Evolutionary conservation across 2,888 invertebrate species (phyloP), one percentile per base, ranked within the genome.

Genomic region (Tuberolachnus salignus): DNA sequence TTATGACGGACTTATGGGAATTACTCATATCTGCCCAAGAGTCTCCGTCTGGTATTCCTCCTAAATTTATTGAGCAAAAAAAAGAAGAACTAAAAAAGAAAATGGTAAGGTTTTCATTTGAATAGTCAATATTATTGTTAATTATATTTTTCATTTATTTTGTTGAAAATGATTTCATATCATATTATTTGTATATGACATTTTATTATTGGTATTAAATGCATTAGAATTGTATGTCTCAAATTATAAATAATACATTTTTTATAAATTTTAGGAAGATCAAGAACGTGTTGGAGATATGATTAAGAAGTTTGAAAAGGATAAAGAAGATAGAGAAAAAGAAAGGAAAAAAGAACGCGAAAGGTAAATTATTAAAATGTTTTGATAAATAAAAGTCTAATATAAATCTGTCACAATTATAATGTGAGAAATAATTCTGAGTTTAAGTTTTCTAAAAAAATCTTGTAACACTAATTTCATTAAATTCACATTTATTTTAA

Each of bases 1-100:
- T 99, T 87, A 97, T 98, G 94, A 94, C 94, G 4, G 98, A 99
- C 86, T 88, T 99, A 74, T 99, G 99, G 99, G 93, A 94, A 82
- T 87, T 98, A 83, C 87, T 99, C 83, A 89, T 97, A 81, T 97
- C 97, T 75, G 99, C 98, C 1, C 97, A 97, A 86, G 94, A 97
- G 71, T 95, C 95, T 83, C 94, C 94, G 63, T 94, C 92, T 82
- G 99, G 99, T 16, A 98, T 99, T 84, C 99, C 98, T 0, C 94
- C 94, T 82, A 91, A 93, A 81, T 92, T 99, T 84, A 90, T 99
- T 80, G 95, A 98, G 86, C 92, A 95, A 86, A 98, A 98, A 86
- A 96, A 98, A 86, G 96, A 96, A 85, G 98, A 98, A 87, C 93
- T 99, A 83, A 92, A 94, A 84, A 94, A 93, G 85, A 89, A 94